Evolutionary conservation across 2,797 vertebrate species (phyloP).

Genomic region (Sebastolobus alascanus): DNA sequence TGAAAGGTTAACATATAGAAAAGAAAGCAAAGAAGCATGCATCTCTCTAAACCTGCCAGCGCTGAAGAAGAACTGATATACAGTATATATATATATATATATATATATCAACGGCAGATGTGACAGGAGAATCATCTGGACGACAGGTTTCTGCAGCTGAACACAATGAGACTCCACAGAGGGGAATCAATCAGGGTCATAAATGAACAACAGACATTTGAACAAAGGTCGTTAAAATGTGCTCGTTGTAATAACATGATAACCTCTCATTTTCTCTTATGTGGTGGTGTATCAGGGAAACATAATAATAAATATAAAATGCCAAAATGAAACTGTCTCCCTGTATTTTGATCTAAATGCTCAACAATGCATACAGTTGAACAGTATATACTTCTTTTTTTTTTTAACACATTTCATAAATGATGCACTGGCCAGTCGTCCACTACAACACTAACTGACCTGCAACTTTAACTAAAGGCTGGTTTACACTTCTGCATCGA

Average conservation of each 20-base stretch:
- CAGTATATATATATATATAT: neutral
- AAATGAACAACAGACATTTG: slow-evolving; percentile 1
- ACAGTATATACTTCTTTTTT: too few relatives aligned
- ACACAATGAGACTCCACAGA: neutral
- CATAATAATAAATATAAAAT: neutral
- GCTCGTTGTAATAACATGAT: neutral
- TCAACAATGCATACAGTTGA: neutral
- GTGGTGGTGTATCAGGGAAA: neutral
- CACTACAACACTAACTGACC: too few relatives aligned
- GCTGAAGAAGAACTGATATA: neutral
- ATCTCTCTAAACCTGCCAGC: neutral
- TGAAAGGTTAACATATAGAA: neutral
- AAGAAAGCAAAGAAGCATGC: neutral
- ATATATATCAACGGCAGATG: neutral
- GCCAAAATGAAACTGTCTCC: neutral
- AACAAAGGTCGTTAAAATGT: slow-evolving; percentile 7
- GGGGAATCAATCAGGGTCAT: neutral
- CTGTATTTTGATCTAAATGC: neutral
- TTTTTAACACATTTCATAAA: too few relatives aligned
- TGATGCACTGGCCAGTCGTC: too few relatives aligned
- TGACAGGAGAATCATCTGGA: slow-evolving; percentile 6
- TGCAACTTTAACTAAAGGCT: too few relatives aligned
- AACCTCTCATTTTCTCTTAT: neutral
- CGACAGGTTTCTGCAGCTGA: neutral
- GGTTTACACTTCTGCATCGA: too few relatives aligned